Base-by-base conservation (phyloP, 2,797 vertebrate genomes). In the Spondyliosoma cantharus region DNA sequence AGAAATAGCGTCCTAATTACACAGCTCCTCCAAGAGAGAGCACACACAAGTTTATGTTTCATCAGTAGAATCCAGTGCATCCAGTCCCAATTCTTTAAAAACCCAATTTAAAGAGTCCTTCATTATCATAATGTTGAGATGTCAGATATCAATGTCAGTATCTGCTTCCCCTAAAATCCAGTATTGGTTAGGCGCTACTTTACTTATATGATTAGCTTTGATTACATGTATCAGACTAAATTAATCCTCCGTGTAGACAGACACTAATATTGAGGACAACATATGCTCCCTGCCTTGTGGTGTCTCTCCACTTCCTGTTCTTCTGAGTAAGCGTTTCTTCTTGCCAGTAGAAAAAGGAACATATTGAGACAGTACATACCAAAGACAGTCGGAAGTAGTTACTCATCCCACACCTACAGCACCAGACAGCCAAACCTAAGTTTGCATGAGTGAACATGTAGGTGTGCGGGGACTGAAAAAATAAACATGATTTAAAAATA, bases 381-480 rank as follows among this genome's bases (percentile, higher is more conserved):
- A 64, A 67, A 70, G 46, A 42, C n/a, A 63, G 61, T 66, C 22
- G 37, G 68, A 79, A 64, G 58, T 56, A 72, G 19, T 75, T 57
- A 73, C 29, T 70, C 54, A 81, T 83, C 50, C 76, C 49, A 80
- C 84, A 61, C 57, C 49, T 43, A 16, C 71, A 84, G 71, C 7
- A 60, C 4, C 29, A 22, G 24, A 22, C 64, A 74, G 81, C 80
- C 85, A 90, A 80, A 76, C 74, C 70, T 15, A 75, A 71, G 27
- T 87, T 82, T 71, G 53, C 52, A 62, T 8, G 17, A 81, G 48
- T 37, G 75, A 59, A 80, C 61, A 66, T 71, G 76, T 87, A 74
- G 80, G 85, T 45, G 83, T 89, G 19, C 74, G 58, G 45, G 48
- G 32, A 64, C 49, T 45, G 5, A 77, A 83, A 72, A 80, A 83